phyloP scores from a whole-genome alignment of 1,140 invertebrate species.

The Maconellicoccus hirsutus region DNA sequence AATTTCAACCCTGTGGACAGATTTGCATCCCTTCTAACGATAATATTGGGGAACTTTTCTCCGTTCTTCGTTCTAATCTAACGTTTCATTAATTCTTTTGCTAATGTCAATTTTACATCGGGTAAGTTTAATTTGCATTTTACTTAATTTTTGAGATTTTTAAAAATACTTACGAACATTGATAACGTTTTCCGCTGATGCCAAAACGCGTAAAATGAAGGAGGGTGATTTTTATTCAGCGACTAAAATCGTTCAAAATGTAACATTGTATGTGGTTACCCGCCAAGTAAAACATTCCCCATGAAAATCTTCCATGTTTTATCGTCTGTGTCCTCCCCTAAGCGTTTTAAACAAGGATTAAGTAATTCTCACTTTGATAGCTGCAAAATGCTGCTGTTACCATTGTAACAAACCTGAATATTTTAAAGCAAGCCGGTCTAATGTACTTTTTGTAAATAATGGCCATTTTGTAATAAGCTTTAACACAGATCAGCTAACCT shows the following conservation, averaged over 20 bases:
- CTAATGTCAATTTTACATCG: conserved; percentile 13
- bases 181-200: background rate
- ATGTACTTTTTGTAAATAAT: background rate
- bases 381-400: background rate
- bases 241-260: background rate
- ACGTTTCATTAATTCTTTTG: conserved; percentile 19
- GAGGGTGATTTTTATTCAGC: background rate
- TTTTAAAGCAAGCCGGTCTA: background rate
- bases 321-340: background rate
- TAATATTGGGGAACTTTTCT: conserved; percentile 20
- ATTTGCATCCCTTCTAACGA: conserved; percentile 16
- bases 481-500: no score
- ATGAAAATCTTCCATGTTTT: conserved; percentile 3
- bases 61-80: background rate
- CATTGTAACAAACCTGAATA: conserved; percentile 4
- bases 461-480: no score
- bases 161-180: background rate
- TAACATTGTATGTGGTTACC: background rate
- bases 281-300: background rate
- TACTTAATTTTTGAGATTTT: background rate
- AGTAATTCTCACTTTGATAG: conserved; percentile 3
- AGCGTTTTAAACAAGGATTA: background rate
- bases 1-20: conserved; percentile 22
- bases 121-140: conserved; percentile 14
- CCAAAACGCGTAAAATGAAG: background rate